A percentile compares a stretch with the other conserved stretches of the same genome.
These are phyloP conservation scores for Poeciliopsis turneri DNA, from an alignment of 2,797 vertebrate species.

Conservation along the genomic window DNA sequence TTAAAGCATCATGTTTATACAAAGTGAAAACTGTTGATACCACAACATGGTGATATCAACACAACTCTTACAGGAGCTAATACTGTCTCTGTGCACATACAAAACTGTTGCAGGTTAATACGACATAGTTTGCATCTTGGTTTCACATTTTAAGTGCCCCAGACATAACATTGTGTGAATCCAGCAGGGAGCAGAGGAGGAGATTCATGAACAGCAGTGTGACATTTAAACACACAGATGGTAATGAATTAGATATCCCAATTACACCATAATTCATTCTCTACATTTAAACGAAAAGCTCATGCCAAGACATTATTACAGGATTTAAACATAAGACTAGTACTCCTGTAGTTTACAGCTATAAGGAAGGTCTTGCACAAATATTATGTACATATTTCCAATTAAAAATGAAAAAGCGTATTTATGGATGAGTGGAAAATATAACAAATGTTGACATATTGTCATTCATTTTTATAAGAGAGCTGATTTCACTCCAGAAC, in stretches of 20 bases:
- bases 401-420: background rate
- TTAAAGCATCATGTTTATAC: background rate
- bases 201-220: slow-evolving; percentile 7
- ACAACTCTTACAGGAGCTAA: slow-evolving; percentile 3
- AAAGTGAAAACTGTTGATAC: slow-evolving; percentile 7
- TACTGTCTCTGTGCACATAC: slow-evolving; percentile 23
- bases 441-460: too few relatives aligned
- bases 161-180: slow-evolving; percentile 17
- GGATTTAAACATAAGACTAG: background rate
- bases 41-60: background rate
- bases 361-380: background rate
- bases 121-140: slow-evolving; percentile 20
- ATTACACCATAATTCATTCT: slow-evolving; percentile 8
- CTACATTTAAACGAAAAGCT: background rate
- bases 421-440: background rate
- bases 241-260: slow-evolving; percentile 15
- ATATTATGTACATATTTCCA: background rate
- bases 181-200: slow-evolving; percentile 22
- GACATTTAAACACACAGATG: slow-evolving; percentile 21
- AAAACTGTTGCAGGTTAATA: slow-evolving; percentile 26
- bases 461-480: background rate
- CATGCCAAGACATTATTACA: slow-evolving; percentile 5
- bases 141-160: slow-evolving; percentile 19
- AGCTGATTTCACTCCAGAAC: background rate
- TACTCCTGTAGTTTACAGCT: background rate